Evolutionary conservation across 2,113 vertebrate genomes (phyloP), one percentile per base, ranked within the genome.

Genomic region (Campylorhamphus procurvoides): DNA sequence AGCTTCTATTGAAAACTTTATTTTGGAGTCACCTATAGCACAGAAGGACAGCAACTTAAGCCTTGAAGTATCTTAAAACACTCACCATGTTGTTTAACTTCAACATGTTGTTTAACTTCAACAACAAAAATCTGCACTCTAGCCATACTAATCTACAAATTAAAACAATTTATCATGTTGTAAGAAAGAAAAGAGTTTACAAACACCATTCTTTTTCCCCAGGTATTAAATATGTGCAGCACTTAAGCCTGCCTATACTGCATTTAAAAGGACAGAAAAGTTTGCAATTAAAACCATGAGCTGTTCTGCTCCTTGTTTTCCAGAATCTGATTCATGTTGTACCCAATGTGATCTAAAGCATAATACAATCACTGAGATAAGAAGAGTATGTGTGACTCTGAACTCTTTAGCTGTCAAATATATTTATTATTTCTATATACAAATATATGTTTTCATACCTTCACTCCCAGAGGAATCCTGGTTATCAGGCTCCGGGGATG

Each of bases 401-500:
- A 39, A 42, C 22, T 69, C 50, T 42, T 68, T 19, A 58, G 22
- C 12, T 77, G 15, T 49, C 56, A 77, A 55, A 63, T 39, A 77
- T 52, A 63, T 39, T 42, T 75, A 33, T 66, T 80, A 46, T 20
- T 74, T 91, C 28, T 72, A 9, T 62, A 44, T 37, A 24, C 7
- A 66, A 87, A 84, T 7, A 2, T 49, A 46, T 73, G 24, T 90
- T 73, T 42, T 84, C 96, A 88, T 97, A 99, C 99, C 98, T 98
- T 99, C 99, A 77, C 99, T 99, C 90, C 99, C 99, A 66, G 99
- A 99, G 4, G 99, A 99, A 95, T 99, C 99, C 60, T 99, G 99
- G 60, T 97, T 98, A 97, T 99, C 99, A 13, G 98, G 99, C 96
- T 99, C 99, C 0, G 99, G 99, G 14, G 99, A 99, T 9, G 99